Conservation (phyloP, 2,113 vertebrate species). For the Megaceryle maxima region DNA sequence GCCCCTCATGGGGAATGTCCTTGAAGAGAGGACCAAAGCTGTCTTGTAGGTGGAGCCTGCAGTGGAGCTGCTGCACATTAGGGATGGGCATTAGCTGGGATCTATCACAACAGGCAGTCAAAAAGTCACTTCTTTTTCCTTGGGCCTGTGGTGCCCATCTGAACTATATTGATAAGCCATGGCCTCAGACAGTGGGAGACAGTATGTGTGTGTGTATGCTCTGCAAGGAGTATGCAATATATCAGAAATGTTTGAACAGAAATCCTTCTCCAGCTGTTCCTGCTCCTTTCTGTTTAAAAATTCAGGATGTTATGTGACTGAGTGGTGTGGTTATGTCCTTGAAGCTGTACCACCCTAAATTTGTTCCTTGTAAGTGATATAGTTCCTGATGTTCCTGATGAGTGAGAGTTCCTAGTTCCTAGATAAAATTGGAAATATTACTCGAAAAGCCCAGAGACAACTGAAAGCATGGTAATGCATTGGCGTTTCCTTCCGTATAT, state of each 20-base stretch:
- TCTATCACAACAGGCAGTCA: fast-evolving
- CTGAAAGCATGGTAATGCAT: neutral
- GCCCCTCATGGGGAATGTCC: fast-evolving
- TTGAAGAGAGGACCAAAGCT: neutral
- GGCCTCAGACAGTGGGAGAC: neutral
- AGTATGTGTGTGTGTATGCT: neutral
- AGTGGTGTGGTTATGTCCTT: neutral
- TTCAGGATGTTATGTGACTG: neutral
- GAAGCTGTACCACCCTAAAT: neutral
- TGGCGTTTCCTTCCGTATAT: neutral
- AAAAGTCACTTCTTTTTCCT: neutral
- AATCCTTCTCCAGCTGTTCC: neutral
- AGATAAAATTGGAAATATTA: neutral
- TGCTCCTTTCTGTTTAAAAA: neutral
- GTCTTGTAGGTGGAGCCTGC: neutral
- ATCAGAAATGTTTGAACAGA: neutral
- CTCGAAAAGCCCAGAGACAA: neutral
- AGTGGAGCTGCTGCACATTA: neutral
- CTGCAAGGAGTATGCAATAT: neutral
- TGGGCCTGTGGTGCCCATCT: neutral
- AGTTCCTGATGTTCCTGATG: neutral
- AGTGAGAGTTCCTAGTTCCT: neutral
- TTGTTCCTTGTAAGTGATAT: no score
- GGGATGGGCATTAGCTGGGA: neutral
- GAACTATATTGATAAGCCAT: fast-evolving